A percentile compares a stretch with the other conserved stretches of the same genome.
Conservation (phyloP, 2,888 invertebrate genomes). For the Octonoba sinensis region DNA sequence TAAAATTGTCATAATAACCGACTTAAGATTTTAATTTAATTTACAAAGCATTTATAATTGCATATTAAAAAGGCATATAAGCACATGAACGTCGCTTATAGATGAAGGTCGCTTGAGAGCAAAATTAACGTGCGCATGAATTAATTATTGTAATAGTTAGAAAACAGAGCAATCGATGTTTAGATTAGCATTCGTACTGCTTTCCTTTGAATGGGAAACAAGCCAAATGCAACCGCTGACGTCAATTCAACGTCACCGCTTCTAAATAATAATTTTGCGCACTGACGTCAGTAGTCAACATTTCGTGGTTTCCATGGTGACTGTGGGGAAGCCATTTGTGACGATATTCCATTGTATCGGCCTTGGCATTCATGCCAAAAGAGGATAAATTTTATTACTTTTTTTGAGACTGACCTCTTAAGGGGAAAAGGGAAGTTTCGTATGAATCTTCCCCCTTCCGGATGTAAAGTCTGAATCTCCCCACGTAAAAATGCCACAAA, state of each 20-base stretch:
- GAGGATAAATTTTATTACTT: neutral
- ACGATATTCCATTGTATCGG: constrained; percentile 14
- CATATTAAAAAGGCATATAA: too few species aligned
- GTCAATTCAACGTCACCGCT: constrained; percentile 48
- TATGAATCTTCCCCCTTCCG: too few species aligned
- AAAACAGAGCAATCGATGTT: constrained; percentile 12
- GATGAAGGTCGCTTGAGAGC: neutral
- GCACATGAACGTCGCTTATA: too few species aligned
- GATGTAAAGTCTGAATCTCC: neutral
- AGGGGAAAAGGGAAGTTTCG: neutral
- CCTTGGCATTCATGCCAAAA: constrained; percentile 45
- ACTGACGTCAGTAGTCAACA: constrained; percentile 54
- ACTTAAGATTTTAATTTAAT: too few species aligned
- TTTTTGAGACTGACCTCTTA: neutral
- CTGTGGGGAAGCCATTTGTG: constrained; percentile 27
- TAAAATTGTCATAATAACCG: too few species aligned
- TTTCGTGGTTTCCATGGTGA: constrained; percentile 39
- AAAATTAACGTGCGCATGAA: constrained; percentile 3
- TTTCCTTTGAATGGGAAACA: constrained; percentile 24
- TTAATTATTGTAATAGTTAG: constrained; percentile 46
- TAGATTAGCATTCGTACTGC: constrained; percentile 5
- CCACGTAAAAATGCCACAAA: too few species aligned
- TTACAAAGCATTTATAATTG: too few species aligned
- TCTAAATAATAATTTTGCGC: constrained; percentile 42
- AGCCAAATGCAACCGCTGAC: constrained; percentile 48